A percentile compares a stretch with the other conserved stretches of the same genome.
Conservation (phyloP, 30 jellyfish, hydroid and myxozoan genomes). For the Cassiopea andromeda region DNA sequence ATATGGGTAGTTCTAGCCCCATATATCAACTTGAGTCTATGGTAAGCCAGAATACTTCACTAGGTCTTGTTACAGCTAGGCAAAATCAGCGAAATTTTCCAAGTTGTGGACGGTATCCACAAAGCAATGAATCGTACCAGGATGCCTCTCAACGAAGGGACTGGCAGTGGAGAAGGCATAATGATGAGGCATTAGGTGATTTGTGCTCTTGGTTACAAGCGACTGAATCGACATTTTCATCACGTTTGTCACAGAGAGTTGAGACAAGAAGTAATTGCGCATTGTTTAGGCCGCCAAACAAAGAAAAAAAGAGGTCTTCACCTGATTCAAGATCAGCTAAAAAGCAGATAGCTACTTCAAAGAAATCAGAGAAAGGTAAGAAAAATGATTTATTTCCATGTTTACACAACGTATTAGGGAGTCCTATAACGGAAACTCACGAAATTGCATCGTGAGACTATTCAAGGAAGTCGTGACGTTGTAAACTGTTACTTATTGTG, state of each 20-base stretch:
- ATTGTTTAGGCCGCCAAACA: slow-evolving; percentile 72
- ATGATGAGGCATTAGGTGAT: slow-evolving; percentile 72
- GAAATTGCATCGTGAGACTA: neutral
- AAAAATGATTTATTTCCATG: neutral
- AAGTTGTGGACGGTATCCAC: slow-evolving; percentile 67
- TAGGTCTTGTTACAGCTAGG: slow-evolving; percentile 82
- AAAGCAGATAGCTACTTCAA: slow-evolving; percentile 44
- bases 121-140: slow-evolving; percentile 47
- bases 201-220: slow-evolving; percentile 80
- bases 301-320: slow-evolving; percentile 50
- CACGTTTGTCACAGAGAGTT: slow-evolving; percentile 67
- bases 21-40: slow-evolving; percentile 79
- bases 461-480: neutral
- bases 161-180: slow-evolving; percentile 75
- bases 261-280: slow-evolving; percentile 74
- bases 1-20: slow-evolving; percentile 82
- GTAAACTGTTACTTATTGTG: neutral
- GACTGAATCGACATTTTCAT: slow-evolving; percentile 63
- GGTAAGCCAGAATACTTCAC: slow-evolving; percentile 73
- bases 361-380: slow-evolving; percentile 67
- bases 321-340: slow-evolving; percentile 37
- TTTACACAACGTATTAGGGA: neutral
- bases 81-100: slow-evolving; percentile 66
- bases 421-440: neutral
- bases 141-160: slow-evolving; percentile 66